Evolutionary conservation across 2,113 vertebrate species (phyloP).

Genomic region (Gadus chalcogrammus): DNA sequence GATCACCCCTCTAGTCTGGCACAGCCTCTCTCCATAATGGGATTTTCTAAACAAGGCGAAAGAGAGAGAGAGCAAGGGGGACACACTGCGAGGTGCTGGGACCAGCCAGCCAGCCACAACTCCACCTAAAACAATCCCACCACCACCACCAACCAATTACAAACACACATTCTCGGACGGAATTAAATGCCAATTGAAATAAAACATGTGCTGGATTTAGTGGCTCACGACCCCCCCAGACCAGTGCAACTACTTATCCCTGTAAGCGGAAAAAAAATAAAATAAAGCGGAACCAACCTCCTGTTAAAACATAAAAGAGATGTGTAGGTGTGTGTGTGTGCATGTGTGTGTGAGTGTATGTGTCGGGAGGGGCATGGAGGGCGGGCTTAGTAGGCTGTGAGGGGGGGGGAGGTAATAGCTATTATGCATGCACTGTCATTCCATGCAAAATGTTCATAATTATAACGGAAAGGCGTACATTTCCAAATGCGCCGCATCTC

Average conservation of each 20-base stretch:
- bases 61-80: constrained; percentile 53
- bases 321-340: no score
- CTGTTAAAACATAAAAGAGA: background rate
- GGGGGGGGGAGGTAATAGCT: constrained; percentile 55
- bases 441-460: constrained; percentile 88
- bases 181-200: background rate
- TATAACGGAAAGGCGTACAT: constrained; percentile 93
- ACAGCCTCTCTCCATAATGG: constrained; percentile 61
- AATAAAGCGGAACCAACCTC: no score
- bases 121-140: constrained; percentile 43
- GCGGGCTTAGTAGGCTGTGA: background rate
- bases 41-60: constrained; percentile 69
- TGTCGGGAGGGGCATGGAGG: no score
- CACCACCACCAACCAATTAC: background rate
- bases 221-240: background rate
- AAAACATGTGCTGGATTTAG: background rate
- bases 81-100: constrained; percentile 36
- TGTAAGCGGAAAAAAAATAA: constrained; percentile 34
- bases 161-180: background rate
- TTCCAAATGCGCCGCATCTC: constrained; percentile 89
- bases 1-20: constrained; percentile 69
- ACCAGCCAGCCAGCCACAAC: constrained; percentile 48
- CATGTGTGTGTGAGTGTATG: no score
- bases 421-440: constrained; percentile 81
- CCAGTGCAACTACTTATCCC: background rate